Evolutionary conservation across 2,113 vertebrate species (phyloP).

Genomic region (Aegotheles bennettii): DNA sequence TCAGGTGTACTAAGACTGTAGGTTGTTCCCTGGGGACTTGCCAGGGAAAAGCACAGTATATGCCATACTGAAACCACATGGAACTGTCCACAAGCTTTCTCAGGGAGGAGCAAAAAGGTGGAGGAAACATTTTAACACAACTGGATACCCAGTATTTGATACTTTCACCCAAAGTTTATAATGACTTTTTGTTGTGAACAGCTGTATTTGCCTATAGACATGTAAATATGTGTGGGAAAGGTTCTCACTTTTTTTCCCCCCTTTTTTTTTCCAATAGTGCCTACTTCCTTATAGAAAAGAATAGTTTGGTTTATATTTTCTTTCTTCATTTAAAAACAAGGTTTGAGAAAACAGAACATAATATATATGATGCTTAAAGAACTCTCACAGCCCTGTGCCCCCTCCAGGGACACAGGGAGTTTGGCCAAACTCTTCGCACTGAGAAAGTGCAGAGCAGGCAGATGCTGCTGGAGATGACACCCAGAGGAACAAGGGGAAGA

Average conservation of each 20-base stretch:
- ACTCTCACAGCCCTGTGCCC: neutral
- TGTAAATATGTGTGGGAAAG: neutral
- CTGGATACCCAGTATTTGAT: neutral
- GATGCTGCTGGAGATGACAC: neutral
- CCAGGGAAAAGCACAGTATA: neutral
- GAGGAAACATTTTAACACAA: neutral
- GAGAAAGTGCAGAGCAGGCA: neutral
- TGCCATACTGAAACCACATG: neutral
- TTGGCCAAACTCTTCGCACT: neutral
- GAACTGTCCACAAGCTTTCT: neutral
- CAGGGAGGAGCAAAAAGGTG: neutral
- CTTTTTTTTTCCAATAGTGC: no score
- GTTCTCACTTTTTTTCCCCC: no score
- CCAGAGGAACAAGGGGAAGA: neutral
- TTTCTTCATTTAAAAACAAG: neutral
- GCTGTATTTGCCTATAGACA: neutral
- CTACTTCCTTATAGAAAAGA: neutral
- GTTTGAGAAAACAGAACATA: neutral
- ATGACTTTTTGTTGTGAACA: neutral
- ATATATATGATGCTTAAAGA: neutral
- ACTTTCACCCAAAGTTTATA: neutral
- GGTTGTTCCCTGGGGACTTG: neutral
- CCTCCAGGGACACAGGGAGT: accelerated
- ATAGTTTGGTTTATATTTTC: neutral
- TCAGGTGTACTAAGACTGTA: neutral